phyloP scores from a whole-genome alignment of 2,113 vertebrate genomes.

The human (Homo sapiens) region DNA sequence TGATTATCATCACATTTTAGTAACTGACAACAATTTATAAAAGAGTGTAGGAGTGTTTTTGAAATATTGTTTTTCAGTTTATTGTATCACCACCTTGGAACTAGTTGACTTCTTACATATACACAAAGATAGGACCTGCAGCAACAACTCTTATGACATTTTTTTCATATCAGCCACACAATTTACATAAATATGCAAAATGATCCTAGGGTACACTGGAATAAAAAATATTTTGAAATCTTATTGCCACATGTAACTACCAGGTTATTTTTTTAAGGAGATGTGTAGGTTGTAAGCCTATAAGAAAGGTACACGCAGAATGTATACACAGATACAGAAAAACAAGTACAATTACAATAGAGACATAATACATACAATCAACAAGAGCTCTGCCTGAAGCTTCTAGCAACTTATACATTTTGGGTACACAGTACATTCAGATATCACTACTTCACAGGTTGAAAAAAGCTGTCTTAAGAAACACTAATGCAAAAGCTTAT shows the following conservation, averaged over 20 bases:
- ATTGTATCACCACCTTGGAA: constrained; percentile 80
- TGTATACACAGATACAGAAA: constrained; percentile 85
- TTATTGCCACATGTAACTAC: constrained; percentile 76
- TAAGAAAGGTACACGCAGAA: constrained; percentile 86
- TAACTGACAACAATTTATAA: constrained; percentile 82
- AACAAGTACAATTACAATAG: constrained; percentile 86
- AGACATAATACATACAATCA: constrained; percentile 86
- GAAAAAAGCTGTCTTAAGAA: constrained; percentile 78
- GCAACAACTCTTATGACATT: constrained; percentile 77
- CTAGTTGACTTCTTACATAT: constrained; percentile 81
- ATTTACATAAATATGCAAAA: constrained; percentile 79
- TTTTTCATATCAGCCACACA: constrained; percentile 73
- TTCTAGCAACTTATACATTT: constrained; percentile 81
- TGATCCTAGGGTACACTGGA: constrained; percentile 76
- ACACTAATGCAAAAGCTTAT: constrained; percentile 82
- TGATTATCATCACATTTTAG: constrained; percentile 73
- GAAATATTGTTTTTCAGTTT: constrained; percentile 81
- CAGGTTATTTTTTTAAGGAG: constrained; percentile 76
- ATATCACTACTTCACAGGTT: constrained; percentile 79
- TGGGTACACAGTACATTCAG: constrained; percentile 80
- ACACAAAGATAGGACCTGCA: constrained; percentile 81
- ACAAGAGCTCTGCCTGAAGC: constrained; percentile 84
- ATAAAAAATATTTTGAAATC: constrained; percentile 79
- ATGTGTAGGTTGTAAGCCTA: constrained; percentile 77
- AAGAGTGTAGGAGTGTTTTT: constrained; percentile 82